Percentiles rank a stretch among this genome's conserved stretches.
phyloP scores from a whole-genome alignment of 2,113 vertebrate genomes.

The Rafetus swinhoei region DNA sequence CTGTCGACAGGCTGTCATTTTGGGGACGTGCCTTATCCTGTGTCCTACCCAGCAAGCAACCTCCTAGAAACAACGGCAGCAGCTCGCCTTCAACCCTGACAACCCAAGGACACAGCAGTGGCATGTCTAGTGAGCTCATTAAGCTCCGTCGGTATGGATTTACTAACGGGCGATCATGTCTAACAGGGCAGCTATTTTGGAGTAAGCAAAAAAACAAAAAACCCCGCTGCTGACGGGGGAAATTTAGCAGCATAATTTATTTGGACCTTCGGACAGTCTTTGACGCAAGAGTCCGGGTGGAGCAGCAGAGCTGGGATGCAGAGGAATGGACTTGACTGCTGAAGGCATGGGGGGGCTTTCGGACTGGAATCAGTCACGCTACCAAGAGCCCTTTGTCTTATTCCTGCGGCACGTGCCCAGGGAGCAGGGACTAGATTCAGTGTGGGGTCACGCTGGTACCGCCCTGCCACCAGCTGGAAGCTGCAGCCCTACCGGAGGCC shows the following conservation, averaged over 20 bases:
- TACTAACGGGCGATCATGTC: fast-evolving
- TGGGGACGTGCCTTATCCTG: neutral
- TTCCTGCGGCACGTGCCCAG: neutral
- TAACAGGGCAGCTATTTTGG: neutral
- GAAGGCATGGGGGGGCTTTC: neutral
- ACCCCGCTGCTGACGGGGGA: fast-evolving
- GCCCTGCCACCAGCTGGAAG: neutral
- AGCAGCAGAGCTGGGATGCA: neutral
- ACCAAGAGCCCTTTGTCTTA: neutral
- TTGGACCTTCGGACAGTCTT: neutral
- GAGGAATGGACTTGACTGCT: neutral
- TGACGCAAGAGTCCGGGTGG: fast-evolving
- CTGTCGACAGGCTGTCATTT: neutral
- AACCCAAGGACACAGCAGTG: fast-evolving
- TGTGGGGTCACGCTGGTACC: too few species aligned
- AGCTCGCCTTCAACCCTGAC: neutral
- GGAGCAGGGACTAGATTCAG: neutral
- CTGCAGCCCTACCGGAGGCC: neutral
- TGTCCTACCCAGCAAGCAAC: neutral
- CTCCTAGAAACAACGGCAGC: fast-evolving
- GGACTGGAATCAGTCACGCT: neutral
- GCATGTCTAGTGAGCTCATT: neutral
- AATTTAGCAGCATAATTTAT: neutral
- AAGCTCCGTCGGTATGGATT: neutral
- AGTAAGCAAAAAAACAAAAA: neutral